Percentiles rank a stretch among this genome's conserved stretches.
These are phyloP conservation scores for Spodoptera litura DNA, from an alignment of 1,140 invertebrate species.

Conservation along the genomic window DNA sequence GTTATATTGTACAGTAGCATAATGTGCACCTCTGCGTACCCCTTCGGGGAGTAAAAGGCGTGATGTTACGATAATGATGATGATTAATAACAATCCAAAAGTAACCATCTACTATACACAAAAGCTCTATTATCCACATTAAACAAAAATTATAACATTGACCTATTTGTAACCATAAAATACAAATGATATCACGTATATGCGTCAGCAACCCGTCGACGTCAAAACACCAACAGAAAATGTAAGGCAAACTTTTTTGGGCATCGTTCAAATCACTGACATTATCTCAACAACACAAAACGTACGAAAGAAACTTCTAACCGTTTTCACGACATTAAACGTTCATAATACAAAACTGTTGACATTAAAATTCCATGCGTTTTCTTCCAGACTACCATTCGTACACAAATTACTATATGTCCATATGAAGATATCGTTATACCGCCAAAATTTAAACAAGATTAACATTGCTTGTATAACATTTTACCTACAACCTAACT, in stretches of 20 bases:
- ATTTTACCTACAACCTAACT: neutral
- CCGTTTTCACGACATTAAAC: constrained; percentile 18
- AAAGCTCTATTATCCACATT: too few species aligned
- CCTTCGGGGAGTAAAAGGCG: too few species aligned
- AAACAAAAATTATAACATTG: too few species aligned
- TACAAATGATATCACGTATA: too few species aligned
- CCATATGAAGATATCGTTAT: constrained; percentile 63
- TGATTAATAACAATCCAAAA: too few species aligned
- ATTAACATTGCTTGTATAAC: constrained; percentile 9
- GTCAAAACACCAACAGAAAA: neutral
- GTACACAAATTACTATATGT: constrained; percentile 71
- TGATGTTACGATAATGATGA: too few species aligned
- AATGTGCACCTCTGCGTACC: too few species aligned
- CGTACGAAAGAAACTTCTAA: constrained; percentile 12
- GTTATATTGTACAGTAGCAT: too few species aligned
- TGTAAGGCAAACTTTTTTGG: constrained; percentile 2
- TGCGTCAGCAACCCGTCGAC: too few species aligned
- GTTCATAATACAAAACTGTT: constrained; percentile 32
- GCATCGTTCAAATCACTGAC: constrained; percentile 26
- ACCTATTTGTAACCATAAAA: too few species aligned
- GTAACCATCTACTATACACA: too few species aligned
- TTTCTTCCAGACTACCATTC: constrained; percentile 53
- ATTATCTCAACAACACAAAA: constrained; percentile 3
- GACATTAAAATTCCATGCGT: constrained; percentile 49
- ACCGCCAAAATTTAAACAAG: constrained; percentile 61